phyloP scores from a whole-genome alignment of 2,113 vertebrate genomes.

The Lates calcarifer region DNA sequence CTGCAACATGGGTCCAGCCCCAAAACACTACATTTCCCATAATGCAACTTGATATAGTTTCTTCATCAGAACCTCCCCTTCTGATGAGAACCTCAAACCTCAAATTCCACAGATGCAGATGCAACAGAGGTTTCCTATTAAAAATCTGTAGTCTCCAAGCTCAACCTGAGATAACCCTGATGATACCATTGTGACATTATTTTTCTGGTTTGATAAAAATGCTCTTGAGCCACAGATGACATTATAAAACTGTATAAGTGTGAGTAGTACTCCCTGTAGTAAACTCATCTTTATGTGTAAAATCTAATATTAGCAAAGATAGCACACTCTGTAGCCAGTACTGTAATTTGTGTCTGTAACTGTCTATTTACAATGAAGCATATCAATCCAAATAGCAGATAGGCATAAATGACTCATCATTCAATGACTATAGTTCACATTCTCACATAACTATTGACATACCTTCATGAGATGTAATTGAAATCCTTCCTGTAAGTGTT shows the following conservation, averaged over 20 bases:
- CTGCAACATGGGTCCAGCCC: neutral
- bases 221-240: neutral
- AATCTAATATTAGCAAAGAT: constrained; percentile 10
- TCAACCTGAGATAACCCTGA: constrained; percentile 4
- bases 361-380: neutral
- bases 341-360: neutral
- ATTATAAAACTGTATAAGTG: neutral
- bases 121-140: neutral
- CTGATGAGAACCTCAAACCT: neutral
- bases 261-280: neutral
- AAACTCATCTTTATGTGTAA: neutral
- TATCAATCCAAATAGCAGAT: neutral
- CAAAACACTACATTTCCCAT: neutral
- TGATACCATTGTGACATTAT: constrained; percentile 15
- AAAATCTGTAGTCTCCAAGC: neutral
- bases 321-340: neutral
- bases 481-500: constrained; percentile 9
- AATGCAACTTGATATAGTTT: neutral
- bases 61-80: neutral
- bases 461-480: neutral
- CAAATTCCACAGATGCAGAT: neutral
- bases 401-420: constrained; percentile 10
- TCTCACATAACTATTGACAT: neutral
- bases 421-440: neutral
- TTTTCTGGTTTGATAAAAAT: neutral